Percentiles rank a stretch among this genome's conserved stretches.
phyloP scores from a whole-genome alignment of 1,140 invertebrate species.

The Cryptotermes secundus region DNA sequence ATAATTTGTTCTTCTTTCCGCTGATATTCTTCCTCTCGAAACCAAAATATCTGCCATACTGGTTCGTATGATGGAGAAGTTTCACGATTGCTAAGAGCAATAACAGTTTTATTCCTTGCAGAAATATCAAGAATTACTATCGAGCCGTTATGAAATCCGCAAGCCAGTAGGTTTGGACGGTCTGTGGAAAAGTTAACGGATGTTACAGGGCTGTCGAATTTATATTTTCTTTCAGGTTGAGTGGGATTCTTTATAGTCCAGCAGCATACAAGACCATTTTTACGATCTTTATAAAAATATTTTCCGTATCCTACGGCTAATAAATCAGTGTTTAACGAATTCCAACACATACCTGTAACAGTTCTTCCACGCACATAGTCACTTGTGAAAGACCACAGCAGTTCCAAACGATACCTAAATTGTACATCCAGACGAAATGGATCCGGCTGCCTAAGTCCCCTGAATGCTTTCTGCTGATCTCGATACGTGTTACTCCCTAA shows the following conservation, averaged over 20 bases:
- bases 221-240: slow-evolving; percentile 71
- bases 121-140: slow-evolving; percentile 72
- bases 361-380: slow-evolving; percentile 41
- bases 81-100: slow-evolving; percentile 55
- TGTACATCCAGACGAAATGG: slow-evolving; percentile 59
- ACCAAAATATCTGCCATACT: slow-evolving; percentile 58
- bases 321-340: slow-evolving; percentile 62
- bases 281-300: slow-evolving; percentile 53
- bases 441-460: slow-evolving; percentile 59
- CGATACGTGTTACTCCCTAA: slow-evolving; percentile 65
- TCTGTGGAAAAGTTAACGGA: slow-evolving; percentile 69
- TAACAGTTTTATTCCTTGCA: slow-evolving; percentile 49
- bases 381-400: slow-evolving; percentile 63
- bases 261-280: slow-evolving; percentile 67
- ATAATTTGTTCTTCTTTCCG: slow-evolving; percentile 46
- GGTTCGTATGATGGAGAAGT: slow-evolving; percentile 62
- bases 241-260: slow-evolving; percentile 87
- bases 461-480: slow-evolving; percentile 62
- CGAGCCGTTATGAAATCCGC: slow-evolving; percentile 77
- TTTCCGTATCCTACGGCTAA: slow-evolving; percentile 71
- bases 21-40: not conserved
- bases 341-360: slow-evolving; percentile 62
- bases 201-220: slow-evolving; percentile 68
- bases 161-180: slow-evolving; percentile 70
- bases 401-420: slow-evolving; percentile 61